Percentiles rank a stretch among this genome's conserved stretches.
These are phyloP conservation scores for Propithecus deckenii DNA, from an alignment of 2,797 vertebrate species.

Conservation along the genomic window DNA sequence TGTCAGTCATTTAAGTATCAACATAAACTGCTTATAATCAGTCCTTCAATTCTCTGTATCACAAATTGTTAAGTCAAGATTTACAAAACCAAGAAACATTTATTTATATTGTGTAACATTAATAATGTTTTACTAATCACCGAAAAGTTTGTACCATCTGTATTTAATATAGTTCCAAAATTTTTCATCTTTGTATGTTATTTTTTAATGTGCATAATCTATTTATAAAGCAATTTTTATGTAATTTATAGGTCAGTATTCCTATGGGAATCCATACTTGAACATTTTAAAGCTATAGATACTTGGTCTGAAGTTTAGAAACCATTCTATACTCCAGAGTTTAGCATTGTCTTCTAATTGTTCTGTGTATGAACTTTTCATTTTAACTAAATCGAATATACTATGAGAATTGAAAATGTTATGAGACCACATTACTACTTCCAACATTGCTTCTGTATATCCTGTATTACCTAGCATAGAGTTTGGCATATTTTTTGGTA, in stretches of 20 bases:
- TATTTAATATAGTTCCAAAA: background rate
- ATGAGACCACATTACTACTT: background rate
- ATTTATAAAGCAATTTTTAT: background rate
- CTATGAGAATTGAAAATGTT: background rate
- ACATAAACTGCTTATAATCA: background rate
- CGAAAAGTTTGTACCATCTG: background rate
- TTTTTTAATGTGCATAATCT: background rate
- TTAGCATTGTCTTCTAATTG: background rate
- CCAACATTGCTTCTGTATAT: background rate
- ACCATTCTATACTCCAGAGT: background rate
- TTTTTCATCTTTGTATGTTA: background rate
- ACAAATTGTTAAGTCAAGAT: background rate
- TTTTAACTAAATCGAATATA: background rate
- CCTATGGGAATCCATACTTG: background rate
- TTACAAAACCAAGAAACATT: background rate
- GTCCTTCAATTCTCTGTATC: background rate
- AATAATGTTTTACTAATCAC: background rate
- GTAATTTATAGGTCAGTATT: background rate
- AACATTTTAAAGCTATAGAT: background rate
- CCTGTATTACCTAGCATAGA: background rate
- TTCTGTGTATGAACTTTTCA: background rate
- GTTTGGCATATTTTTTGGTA: background rate
- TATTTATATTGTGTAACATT: background rate
- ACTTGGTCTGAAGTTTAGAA: background rate
- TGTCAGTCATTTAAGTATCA: background rate